Conservation (phyloP, 1,140 invertebrate genomes). For the Sinonovacula constricta region DNA sequence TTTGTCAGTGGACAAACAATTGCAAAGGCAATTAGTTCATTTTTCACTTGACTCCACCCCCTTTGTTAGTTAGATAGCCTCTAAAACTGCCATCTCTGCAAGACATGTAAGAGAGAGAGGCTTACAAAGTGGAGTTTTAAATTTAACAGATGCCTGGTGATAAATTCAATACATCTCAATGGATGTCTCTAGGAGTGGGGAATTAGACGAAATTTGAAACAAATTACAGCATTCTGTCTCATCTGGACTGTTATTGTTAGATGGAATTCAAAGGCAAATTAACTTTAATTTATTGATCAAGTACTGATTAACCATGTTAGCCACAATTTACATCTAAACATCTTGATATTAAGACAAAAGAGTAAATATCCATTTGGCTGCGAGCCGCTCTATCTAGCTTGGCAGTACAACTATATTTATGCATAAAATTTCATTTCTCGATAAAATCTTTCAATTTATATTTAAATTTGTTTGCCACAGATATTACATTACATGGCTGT, state of each 20-base stretch:
- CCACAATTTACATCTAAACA: neutral
- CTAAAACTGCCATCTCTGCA: too few species aligned
- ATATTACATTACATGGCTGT: neutral
- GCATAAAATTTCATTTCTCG: neutral
- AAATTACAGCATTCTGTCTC: neutral
- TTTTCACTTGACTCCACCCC: too few species aligned
- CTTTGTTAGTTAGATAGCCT: too few species aligned
- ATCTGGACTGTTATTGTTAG: neutral
- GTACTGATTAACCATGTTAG: neutral
- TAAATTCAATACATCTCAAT: too few species aligned
- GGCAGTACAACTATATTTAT: neutral
- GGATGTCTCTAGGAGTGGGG: too few species aligned
- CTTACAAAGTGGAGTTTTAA: too few species aligned
- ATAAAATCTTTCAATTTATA: slow-evolving; percentile 1
- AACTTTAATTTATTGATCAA: neutral
- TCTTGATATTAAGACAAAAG: neutral
- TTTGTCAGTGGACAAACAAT: too few species aligned
- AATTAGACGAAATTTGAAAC: too few species aligned
- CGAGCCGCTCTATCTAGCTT: neutral
- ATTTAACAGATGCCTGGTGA: too few species aligned
- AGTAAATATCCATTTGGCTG: neutral
- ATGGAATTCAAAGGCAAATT: neutral
- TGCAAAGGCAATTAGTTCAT: too few species aligned
- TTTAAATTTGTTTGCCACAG: neutral
- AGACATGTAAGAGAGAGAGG: too few species aligned